Percentiles rank a stretch among this genome's conserved stretches.
Conservation (phyloP, 1,140 invertebrate genomes). For the Olivierus martensii region DNA sequence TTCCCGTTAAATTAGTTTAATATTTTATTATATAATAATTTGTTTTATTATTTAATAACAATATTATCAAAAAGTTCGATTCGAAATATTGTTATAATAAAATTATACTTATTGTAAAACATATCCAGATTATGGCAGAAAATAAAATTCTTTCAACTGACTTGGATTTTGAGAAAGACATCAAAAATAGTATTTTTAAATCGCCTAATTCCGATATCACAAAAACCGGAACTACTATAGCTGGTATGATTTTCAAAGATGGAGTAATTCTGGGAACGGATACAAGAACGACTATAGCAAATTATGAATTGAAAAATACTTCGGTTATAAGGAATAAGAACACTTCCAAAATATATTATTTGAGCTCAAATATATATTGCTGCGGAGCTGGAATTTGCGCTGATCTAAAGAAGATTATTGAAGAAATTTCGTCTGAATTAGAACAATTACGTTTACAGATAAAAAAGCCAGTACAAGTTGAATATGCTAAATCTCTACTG, state of each 20-base stretch:
- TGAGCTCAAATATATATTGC: constrained; percentile 86
- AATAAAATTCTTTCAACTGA: too few species aligned
- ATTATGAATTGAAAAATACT: too few species aligned
- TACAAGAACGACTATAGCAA: constrained; percentile 90
- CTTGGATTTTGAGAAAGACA: too few species aligned
- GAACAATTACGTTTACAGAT: constrained; percentile 83
- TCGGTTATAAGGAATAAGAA: constrained; percentile 93
- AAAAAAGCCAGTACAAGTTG: constrained; percentile 68
- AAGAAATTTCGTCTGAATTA: constrained; percentile 75
- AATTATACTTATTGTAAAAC: too few species aligned
- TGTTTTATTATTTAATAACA: too few species aligned
- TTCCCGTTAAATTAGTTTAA: too few species aligned
- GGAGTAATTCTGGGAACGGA: constrained; percentile 95
- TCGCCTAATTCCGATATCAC: too few species aligned
- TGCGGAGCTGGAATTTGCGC: constrained; percentile 95
- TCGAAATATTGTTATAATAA: too few species aligned
- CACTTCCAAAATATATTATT: constrained; percentile 88
- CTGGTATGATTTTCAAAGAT: constrained; percentile 82
- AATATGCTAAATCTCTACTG: constrained; percentile 70
- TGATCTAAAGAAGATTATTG: constrained; percentile 83
- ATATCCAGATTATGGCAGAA: too few species aligned
- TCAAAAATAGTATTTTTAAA: too few species aligned
- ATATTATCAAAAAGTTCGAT: too few species aligned
- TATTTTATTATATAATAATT: too few species aligned
- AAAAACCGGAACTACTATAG: constrained; percentile 97